These are phyloP conservation scores for Oostethus manadensis DNA, from an alignment of 2,113 vertebrate genomes.

Conservation along the genomic window DNA sequence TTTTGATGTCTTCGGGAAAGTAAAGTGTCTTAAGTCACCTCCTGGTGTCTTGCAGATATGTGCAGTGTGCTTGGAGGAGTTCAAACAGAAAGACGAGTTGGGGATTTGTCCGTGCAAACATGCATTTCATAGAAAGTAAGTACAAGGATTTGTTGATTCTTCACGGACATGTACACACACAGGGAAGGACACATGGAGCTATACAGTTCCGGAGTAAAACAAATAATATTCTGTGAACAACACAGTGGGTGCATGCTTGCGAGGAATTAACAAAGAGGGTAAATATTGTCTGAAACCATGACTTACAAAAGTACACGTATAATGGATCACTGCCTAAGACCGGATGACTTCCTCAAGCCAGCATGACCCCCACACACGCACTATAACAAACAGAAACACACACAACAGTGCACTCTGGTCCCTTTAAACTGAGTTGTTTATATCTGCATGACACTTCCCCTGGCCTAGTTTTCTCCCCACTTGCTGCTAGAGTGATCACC, in stretches of 20 bases:
- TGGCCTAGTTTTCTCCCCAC: constrained; percentile 44
- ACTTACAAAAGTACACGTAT: constrained; percentile 8
- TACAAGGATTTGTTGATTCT: constrained; percentile 35
- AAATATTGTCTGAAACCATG: neutral
- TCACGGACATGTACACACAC: constrained; percentile 3
- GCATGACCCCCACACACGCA: constrained; percentile 10
- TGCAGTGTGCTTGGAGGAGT: constrained; percentile 97
- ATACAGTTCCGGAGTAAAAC: constrained; percentile 4
- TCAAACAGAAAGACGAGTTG: constrained; percentile 96
- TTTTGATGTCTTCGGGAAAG: neutral
- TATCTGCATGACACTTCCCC: constrained; percentile 44
- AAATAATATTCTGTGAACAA: neutral
- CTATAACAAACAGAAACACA: neutral
- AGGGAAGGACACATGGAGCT: constrained; percentile 4
- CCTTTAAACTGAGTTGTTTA: constrained; percentile 53
- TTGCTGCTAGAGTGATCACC: constrained; percentile 26
- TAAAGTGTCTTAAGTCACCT: neutral
- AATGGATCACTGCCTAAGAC: constrained; percentile 8
- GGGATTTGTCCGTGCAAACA: constrained; percentile 99
- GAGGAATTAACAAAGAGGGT: neutral
- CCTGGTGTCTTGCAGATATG: constrained; percentile 81
- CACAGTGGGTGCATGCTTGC: neutral
- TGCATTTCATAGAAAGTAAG: constrained; percentile 99
- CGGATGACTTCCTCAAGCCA: constrained; percentile 20
- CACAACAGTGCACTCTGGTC: constrained; percentile 10